Evolutionary conservation across 2,888 invertebrate genomes (phyloP), one percentile per base, ranked within the genome.

Genomic region (Chironomus riparius): DNA sequence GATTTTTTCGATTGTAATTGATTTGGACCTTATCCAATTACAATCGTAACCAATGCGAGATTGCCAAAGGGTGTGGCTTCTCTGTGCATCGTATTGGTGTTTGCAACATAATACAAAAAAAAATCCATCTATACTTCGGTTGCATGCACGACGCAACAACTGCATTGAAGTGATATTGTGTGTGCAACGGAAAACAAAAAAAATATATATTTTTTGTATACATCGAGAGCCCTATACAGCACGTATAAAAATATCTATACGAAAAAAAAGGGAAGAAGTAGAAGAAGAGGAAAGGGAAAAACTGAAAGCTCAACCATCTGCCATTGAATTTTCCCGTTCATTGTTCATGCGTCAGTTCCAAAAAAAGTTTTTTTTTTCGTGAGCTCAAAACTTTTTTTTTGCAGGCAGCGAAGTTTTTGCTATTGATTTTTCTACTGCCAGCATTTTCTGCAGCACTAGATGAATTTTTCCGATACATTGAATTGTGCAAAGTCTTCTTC

Each of bases 21-120:
- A 74, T 74, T 74, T 68, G 74, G 74, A 74, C 74, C 72, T 72
- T 56, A 72, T 72, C 74, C 74, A 74, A 74, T 61, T 74, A 74
- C 74, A 74, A 24, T 65, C 62, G 28, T 68, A 68, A 74, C 74
- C 74, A 74, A 74, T 74, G 74, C 74, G 68, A 68, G 65, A 65
- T 61, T 74, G 74, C 74, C 68, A 74, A 74, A 74, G 74, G 74
- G 74, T 74, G 74, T 74, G 74, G 74, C 74, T 74, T 65, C 22
- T 22, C 21, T 28, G 62, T 62, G 47, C 72, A 73, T 38, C 62
- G 72, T 62, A 61, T 62, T 73, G 72, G 72, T 73, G 72, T 62
- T 73, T 73, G 61, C 72, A 62, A 62, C 72, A 73, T 73, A 73
- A 73, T 47, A 62, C n/a, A 62, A 73, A 73, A 15, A 62, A 72